phyloP scores from a whole-genome alignment of 2,888 invertebrate species.

The Pedicia rivosa region DNA sequence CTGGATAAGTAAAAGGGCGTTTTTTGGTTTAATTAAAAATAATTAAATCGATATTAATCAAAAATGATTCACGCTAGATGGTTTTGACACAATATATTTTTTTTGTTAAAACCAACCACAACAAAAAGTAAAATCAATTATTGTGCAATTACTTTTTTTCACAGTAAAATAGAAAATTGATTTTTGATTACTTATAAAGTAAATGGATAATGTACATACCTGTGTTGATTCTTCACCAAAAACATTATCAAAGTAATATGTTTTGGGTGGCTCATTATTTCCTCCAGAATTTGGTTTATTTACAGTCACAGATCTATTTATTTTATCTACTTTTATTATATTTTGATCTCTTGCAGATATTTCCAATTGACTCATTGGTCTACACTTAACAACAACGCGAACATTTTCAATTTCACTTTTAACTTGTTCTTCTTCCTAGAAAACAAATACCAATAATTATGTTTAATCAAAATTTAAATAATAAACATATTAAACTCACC shows the following conservation, averaged over 20 bases:
- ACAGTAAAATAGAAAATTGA: no score
- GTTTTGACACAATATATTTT: no score
- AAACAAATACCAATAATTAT: neutral
- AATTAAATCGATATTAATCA: no score
- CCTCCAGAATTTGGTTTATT: conserved; percentile 49
- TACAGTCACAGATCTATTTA: conserved; percentile 63
- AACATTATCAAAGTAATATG: conserved; percentile 89
- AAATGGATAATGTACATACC: conserved; percentile 30
- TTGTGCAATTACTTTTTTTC: no score
- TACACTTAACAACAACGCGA: conserved; percentile 84
- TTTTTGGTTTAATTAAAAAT: no score
- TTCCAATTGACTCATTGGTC: conserved; percentile 85
- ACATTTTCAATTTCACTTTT: conserved; percentile 77
- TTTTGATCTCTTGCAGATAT: conserved; percentile 48
- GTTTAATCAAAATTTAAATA: neutral
- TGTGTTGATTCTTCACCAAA: conserved; percentile 76
- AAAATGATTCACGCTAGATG: no score
- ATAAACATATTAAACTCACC: neutral
- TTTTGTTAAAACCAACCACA: no score
- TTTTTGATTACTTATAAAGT: no score
- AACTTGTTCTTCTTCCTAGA: conserved; percentile 10
- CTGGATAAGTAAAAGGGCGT: no score
- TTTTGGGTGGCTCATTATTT: conserved; percentile 64
- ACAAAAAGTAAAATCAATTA: no score
- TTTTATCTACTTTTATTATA: conserved; percentile 60